Base-by-base conservation (phyloP, 1,140 invertebrate species). In the Phenacoccus solenopsis region DNA sequence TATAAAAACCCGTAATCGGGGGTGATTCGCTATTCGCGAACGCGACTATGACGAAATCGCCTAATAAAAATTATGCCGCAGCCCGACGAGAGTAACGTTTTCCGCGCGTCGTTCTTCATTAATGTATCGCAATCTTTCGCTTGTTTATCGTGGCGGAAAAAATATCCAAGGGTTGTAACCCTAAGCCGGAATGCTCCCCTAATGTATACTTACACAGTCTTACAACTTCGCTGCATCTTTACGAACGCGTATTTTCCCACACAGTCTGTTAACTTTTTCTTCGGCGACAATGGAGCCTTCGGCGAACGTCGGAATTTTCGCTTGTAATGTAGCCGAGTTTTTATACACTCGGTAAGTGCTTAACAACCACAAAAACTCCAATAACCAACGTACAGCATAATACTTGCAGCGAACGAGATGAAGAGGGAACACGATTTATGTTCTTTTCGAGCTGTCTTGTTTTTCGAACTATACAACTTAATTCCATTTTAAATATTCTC, bases 401-500 rank as follows among this genome's bases (percentile, higher is more conserved):
- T n/a, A n/a, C n/a, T n/a, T n/a, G n/a, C n/a, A n/a, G n/a, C n/a
- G n/a, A 2, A 9, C 5, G 38, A 49, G 12, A n/a, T 49, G 38
- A 49, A 49, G 20, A 16, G 20, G 13, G 30, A n/a, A 32, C 5
- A 49, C 38, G 38, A 49, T 49, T 49, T 49, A 49, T 49, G 13
- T 16, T 49, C 20, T 49, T 49, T 49, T n/a, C 5, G 12, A 16
- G 5, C 13, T 32, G 5, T 32, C 30, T 32, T 32, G 5, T 32
- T 32, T 13, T 32, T 5, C 30, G 5, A 32, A 7, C 20, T 49
- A 49, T 49, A 49, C 38, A 49, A 49, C 5, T 16, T 49, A 49
- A 49, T 49, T 49, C 38, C 38, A 49, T 49, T 49, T 49, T 49
- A 49, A 49, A 49, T 49, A 49, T 49, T 49, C n/a, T n/a, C n/a